phyloP scores from a whole-genome alignment of 2,888 invertebrate genomes.

The Xylocampa areola region DNA sequence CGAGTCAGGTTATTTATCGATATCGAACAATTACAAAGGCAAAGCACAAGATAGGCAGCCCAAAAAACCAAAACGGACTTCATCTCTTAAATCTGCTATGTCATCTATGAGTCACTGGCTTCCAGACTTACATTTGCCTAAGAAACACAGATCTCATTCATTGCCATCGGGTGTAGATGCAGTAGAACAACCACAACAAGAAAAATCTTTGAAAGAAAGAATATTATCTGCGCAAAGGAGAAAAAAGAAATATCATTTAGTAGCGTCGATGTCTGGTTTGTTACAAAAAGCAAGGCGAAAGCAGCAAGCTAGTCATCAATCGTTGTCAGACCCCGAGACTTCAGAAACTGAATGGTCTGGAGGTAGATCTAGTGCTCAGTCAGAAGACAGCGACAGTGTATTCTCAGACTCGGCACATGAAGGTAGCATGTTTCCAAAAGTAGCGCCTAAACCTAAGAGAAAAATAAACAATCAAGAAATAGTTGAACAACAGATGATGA shows the following conservation, averaged over 20 bases:
- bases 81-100: conserved; percentile 94
- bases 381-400: conserved; percentile 93
- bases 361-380: conserved; percentile 91
- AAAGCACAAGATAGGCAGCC: conserved; percentile 87
- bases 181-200: conserved; percentile 85
- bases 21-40: conserved; percentile 91
- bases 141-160: conserved; percentile 95
- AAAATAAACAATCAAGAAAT: conserved; percentile 87
- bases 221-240: conserved; percentile 88
- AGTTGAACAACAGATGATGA: conserved; percentile 84
- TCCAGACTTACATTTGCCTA: conserved; percentile 94
- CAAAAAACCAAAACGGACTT: conserved; percentile 93
- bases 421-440: conserved; percentile 91
- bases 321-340: conserved; percentile 94
- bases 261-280: conserved; percentile 95
- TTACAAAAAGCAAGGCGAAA: conserved; percentile 95
- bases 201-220: conserved; percentile 85
- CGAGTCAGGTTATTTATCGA: conserved; percentile 94
- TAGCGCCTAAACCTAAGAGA: conserved; percentile 84
- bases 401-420: conserved; percentile 92
- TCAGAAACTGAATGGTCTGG: conserved; percentile 93
- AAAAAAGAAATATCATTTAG: conserved; percentile 94
- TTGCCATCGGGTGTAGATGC: conserved; percentile 93
- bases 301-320: conserved; percentile 90
- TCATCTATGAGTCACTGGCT: conserved; percentile 94